Percentiles rank a stretch among this genome's conserved stretches.
Evolutionary conservation across 2,113 vertebrate genomes (phyloP).

Genomic region (Hyperopisus bebe): DNA sequence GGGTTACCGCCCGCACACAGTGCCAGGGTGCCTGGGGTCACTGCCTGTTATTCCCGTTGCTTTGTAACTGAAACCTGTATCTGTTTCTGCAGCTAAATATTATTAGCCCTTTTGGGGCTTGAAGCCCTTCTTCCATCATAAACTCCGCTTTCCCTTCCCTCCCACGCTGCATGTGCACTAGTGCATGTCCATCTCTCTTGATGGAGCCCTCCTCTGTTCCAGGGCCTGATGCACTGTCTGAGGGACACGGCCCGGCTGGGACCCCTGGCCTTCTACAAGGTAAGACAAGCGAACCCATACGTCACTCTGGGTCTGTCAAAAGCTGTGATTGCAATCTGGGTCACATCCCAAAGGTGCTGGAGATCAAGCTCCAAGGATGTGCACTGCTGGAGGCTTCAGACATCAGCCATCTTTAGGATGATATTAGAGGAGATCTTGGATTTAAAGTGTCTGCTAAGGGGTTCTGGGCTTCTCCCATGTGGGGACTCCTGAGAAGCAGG

Average conservation of each 20-base stretch:
- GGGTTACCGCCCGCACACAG: conserved; percentile 47
- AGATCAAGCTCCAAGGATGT: neutral
- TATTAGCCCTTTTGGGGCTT: neutral
- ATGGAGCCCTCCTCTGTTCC: neutral
- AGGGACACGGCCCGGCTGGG: conserved; percentile 80
- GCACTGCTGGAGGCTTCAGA: neutral
- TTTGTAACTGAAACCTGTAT: neutral
- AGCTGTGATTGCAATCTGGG: too few species aligned
- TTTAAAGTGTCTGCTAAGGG: neutral
- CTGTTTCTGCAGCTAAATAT: neutral
- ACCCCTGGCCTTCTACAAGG: conserved; percentile 91
- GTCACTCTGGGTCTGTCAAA: neutral
- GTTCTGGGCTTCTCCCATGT: neutral
- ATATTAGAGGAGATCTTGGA: neutral
- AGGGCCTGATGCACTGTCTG: conserved; percentile 84
- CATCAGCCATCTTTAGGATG: neutral
- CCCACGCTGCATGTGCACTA: neutral
- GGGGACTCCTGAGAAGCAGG: neutral
- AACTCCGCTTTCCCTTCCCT: neutral
- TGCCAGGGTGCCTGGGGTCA: conserved; percentile 37
- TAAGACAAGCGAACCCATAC: conserved; percentile 34
- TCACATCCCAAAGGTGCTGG: neutral
- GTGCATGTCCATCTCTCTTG: neutral
- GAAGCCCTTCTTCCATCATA: neutral
- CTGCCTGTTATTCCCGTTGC: neutral